Conservation (phyloP, 2,888 invertebrate genomes). For the Campopleginae sp. region DNA sequence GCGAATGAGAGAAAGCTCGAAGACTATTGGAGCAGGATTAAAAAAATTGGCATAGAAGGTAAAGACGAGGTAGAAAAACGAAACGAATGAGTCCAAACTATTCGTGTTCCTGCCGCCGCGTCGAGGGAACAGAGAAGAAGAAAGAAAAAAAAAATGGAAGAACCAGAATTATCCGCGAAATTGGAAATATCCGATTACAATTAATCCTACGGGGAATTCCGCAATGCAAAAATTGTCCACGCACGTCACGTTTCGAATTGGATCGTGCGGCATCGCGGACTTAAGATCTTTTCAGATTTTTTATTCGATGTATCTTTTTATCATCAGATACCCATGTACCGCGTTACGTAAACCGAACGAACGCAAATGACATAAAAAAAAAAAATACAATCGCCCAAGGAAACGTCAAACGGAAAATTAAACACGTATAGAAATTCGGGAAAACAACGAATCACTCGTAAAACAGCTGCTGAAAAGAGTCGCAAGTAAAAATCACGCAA, state of each 20-base stretch:
- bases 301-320: background rate
- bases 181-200: conserved; percentile 69
- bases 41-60: conserved; percentile 3
- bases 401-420: background rate
- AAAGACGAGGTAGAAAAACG: conserved; percentile 3
- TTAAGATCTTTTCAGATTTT: conserved; percentile 7
- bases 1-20: conserved; percentile 25
- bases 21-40: background rate
- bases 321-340: background rate
- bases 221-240: conserved; percentile 30
- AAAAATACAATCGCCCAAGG: background rate
- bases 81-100: conserved; percentile 2
- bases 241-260: conserved; percentile 34
- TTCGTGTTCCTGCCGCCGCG: background rate
- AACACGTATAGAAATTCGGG: background rate
- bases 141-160: conserved; percentile 12
- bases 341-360: background rate
- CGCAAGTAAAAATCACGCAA: background rate
- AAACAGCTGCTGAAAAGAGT: background rate
- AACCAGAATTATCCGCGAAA: conserved; percentile 60
- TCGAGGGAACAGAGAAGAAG: conserved; percentile 1
- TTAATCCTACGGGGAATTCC: conserved; percentile 58
- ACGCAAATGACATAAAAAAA: background rate
- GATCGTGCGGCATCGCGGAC: background rate
- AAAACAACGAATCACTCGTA: background rate